Percentiles rank a stretch among this genome's conserved stretches.
Conservation (phyloP, 2,888 invertebrate species). For the Orthosia cruda region DNA sequence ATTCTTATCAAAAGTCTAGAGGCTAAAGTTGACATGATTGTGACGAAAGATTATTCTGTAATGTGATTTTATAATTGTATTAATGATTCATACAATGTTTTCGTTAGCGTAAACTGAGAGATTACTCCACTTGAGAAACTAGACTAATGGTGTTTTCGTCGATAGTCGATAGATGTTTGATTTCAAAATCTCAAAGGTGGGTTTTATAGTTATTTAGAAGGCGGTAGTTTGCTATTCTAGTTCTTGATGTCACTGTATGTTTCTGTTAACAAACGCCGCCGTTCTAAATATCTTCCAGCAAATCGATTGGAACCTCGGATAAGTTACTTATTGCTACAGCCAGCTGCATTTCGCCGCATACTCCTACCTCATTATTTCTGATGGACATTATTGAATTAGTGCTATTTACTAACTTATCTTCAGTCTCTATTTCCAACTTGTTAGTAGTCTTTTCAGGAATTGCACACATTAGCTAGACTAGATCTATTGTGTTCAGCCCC, state of each 20-base stretch:
- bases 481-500: too few relatives aligned
- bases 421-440: conserved; percentile 14
- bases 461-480: neutral
- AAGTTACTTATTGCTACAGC: conserved; percentile 74
- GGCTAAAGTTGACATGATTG: conserved; percentile 33
- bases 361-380: conserved; percentile 69
- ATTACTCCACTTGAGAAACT: conserved; percentile 53
- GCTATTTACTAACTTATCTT: conserved; percentile 34
- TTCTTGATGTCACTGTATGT: conserved; percentile 48
- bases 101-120: conserved; percentile 30
- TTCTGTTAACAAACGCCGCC: conserved; percentile 66
- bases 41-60: conserved; percentile 30
- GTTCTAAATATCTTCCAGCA: conserved; percentile 73
- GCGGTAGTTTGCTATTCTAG: conserved; percentile 23
- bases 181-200: conserved; percentile 31
- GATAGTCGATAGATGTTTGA: conserved; percentile 28
- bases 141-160: conserved; percentile 33
- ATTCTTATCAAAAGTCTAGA: conserved; percentile 30
- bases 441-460: conserved; percentile 28
- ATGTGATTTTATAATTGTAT: conserved; percentile 45
- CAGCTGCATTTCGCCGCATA: conserved; percentile 77
- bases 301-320: conserved; percentile 77
- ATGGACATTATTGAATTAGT: conserved; percentile 54
- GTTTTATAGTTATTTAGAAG: conserved; percentile 19
- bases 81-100: conserved; percentile 55